phyloP scores from a whole-genome alignment of 1,140 invertebrate species.

The Drosophila kohkoa region DNA sequence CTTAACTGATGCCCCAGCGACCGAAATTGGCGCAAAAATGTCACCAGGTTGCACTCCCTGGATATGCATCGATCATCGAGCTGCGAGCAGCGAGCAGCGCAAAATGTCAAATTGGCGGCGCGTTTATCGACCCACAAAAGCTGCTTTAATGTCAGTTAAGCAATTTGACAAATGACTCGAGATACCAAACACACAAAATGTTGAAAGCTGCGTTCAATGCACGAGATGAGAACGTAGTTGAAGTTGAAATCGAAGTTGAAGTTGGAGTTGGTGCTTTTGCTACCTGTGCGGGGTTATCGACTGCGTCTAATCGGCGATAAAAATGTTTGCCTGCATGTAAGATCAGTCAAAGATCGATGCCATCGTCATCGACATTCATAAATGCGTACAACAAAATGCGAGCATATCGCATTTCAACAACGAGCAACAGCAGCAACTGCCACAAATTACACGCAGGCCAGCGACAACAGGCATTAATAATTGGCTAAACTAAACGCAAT shows the following conservation, averaged over 20 bases:
- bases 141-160: conserved; percentile 80
- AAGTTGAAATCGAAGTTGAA: not conserved
- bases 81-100: conserved; percentile 14
- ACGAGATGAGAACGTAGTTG: conserved; percentile 29
- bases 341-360: conserved; percentile 64
- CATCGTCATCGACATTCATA: conserved; percentile 66
- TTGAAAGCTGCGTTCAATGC: conserved; percentile 44
- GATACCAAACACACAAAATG: conserved; percentile 66
- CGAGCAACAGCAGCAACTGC: conserved; percentile 56
- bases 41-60: conserved; percentile 67
- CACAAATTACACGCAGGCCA: conserved; percentile 77
- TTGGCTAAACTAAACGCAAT: conserved; percentile 71
- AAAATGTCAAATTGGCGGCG: conserved; percentile 75
- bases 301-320: conserved; percentile 65
- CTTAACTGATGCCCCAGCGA: conserved; percentile 81
- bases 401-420: conserved; percentile 72
- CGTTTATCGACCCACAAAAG: conserved; percentile 71
- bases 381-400: conserved; percentile 40
- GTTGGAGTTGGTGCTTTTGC: conserved; percentile 5
- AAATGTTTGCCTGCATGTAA: conserved; percentile 71
- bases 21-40: conserved; percentile 82
- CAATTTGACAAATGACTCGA: conserved; percentile 80
- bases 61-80: conserved; percentile 74
- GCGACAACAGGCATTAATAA: conserved; percentile 81
- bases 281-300: conserved; percentile 57